phyloP scores from a whole-genome alignment of 2,113 vertebrate genomes.

The Polyodon spathula region DNA sequence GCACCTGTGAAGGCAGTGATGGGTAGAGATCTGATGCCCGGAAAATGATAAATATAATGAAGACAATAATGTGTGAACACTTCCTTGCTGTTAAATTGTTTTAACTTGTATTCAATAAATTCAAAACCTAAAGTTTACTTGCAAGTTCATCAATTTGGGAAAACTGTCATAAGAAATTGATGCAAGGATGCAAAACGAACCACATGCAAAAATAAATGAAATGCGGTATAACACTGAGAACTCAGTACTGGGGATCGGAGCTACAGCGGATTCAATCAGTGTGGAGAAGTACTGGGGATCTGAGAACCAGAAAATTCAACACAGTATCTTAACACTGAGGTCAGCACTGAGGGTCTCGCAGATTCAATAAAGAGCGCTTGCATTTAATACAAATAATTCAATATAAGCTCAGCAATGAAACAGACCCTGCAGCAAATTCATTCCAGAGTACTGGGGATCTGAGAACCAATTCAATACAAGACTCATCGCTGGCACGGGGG shows the following conservation, averaged over 20 bases:
- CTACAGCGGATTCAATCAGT: conserved; percentile 23
- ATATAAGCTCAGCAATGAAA: not conserved
- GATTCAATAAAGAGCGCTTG: conserved; percentile 38
- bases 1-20: conserved; percentile 23
- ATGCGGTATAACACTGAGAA: conserved; percentile 29
- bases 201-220: too few relatives aligned
- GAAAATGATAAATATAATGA: too few relatives aligned
- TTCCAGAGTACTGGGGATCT: not conserved
- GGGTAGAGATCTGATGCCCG: not conserved
- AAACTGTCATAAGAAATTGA: too few relatives aligned
- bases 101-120: too few relatives aligned
- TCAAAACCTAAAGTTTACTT: too few relatives aligned
- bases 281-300: conserved; percentile 35
- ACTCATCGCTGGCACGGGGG: not conserved
- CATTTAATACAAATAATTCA: conserved; percentile 20
- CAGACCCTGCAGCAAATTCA: too few relatives aligned
- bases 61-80: not conserved
- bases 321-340: conserved; percentile 43
- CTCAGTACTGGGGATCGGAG: conserved; percentile 11
- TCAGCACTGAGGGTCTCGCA: conserved; percentile 32
- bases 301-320: conserved; percentile 43
- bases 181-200: too few relatives aligned
- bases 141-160: too few relatives aligned
- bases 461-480: not conserved
- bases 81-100: not conserved